These are phyloP conservation scores for Calosoma granatense DNA, from an alignment of 1,140 invertebrate species.

Conservation along the genomic window DNA sequence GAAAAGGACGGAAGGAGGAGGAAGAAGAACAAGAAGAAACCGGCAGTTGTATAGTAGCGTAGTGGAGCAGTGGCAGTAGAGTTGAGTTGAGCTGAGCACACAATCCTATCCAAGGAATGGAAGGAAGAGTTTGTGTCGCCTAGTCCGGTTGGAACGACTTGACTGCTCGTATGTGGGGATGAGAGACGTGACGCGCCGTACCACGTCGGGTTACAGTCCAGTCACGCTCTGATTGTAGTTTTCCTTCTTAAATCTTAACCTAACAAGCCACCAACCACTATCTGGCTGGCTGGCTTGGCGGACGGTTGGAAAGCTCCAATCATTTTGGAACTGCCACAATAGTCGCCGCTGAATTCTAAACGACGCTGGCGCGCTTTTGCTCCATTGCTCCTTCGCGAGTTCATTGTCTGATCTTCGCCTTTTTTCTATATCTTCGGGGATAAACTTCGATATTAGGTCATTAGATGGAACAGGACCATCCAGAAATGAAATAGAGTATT, in stretches of 20 bases:
- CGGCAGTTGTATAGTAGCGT: too few species aligned
- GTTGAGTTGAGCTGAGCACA: too few species aligned
- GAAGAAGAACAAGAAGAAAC: background rate
- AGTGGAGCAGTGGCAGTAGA: too few species aligned
- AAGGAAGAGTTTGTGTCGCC: too few species aligned
- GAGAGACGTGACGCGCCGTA: background rate
- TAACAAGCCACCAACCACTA: slow-evolving; percentile 17
- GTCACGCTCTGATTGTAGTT: slow-evolving; percentile 25
- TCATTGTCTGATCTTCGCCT: slow-evolving; percentile 8
- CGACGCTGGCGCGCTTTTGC: background rate
- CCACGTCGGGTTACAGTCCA: slow-evolving; percentile 12
- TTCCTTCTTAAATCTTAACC: slow-evolving; percentile 22
- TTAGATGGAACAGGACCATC: background rate
- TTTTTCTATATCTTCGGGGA: slow-evolving; percentile 5
- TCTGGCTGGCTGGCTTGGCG: slow-evolving; percentile 11
- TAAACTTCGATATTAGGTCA: slow-evolving; percentile 9
- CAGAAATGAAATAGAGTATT: background rate
- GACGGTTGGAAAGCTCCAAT: slow-evolving; percentile 17
- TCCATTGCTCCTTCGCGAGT: background rate
- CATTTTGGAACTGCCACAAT: slow-evolving; percentile 15
- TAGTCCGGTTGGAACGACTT: too few species aligned
- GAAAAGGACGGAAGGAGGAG: background rate
- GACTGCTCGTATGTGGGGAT: background rate
- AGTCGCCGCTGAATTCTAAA: slow-evolving; percentile 4
- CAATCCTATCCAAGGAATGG: too few species aligned